These are phyloP conservation scores for Patella pellucida DNA, from an alignment of 2,888 invertebrate genomes.

Conservation along the genomic window DNA sequence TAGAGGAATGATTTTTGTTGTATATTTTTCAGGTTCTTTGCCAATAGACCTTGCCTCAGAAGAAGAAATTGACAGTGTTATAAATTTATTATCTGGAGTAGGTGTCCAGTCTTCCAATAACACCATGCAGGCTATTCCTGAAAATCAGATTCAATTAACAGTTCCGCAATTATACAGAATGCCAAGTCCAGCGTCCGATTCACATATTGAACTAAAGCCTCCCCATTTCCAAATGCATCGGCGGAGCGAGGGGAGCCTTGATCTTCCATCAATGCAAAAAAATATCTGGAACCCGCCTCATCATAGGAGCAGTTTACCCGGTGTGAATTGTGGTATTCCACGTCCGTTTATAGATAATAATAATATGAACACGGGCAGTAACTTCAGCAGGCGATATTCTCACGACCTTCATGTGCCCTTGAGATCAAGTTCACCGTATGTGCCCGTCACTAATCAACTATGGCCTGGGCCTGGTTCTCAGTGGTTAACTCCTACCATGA, in stretches of 20 bases:
- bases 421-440: slow-evolving; percentile 9
- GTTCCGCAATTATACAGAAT: slow-evolving; percentile 44
- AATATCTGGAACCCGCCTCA: slow-evolving; percentile 48
- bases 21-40: not conserved
- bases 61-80: slow-evolving; percentile 66
- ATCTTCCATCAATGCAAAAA: slow-evolving; percentile 50
- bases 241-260: slow-evolving; percentile 59
- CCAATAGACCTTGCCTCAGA: slow-evolving; percentile 53
- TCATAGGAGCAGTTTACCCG: slow-evolving; percentile 58
- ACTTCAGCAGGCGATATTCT: slow-evolving; percentile 11
- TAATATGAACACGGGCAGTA: slow-evolving; percentile 6
- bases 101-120: slow-evolving; percentile 34
- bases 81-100: slow-evolving; percentile 60
- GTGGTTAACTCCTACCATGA: not conserved
- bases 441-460: not conserved
- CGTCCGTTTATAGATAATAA: slow-evolving; percentile 11
- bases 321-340: slow-evolving; percentile 36
- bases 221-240: slow-evolving; percentile 47
- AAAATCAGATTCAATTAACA: slow-evolving; percentile 41
- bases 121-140: slow-evolving; percentile 51
- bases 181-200: slow-evolving; percentile 37
- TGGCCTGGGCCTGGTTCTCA: slow-evolving; percentile 3
- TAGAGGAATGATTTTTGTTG: too few relatives aligned
- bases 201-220: slow-evolving; percentile 32
- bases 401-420: slow-evolving; percentile 16